Evolutionary conservation across 2,888 invertebrate species (phyloP).

Genomic region (Odontocolon sp.): DNA sequence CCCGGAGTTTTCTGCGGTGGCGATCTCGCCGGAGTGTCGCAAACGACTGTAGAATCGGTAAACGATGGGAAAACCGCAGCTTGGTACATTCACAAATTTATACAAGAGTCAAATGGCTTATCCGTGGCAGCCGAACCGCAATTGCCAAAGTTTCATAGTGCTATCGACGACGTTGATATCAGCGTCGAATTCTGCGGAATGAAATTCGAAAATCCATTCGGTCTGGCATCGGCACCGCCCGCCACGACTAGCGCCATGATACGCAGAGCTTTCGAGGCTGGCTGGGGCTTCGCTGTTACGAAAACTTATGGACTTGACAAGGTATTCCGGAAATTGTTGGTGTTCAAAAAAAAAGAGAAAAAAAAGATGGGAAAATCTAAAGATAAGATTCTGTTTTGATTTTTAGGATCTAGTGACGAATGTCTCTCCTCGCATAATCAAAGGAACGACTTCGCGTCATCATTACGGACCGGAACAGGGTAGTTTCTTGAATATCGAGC

Average conservation of each 20-base stretch:
- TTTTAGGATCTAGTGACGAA: constrained; percentile 96
- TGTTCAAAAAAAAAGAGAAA: too few species aligned
- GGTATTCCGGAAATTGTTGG: constrained; percentile 81
- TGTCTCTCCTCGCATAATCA: constrained; percentile 97
- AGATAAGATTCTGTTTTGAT: constrained; percentile 24
- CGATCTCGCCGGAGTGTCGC: constrained; percentile 95
- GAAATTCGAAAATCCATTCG: constrained; percentile 97
- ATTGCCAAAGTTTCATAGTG: constrained; percentile 95
- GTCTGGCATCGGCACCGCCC: constrained; percentile 98
- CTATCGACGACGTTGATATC: constrained; percentile 96
- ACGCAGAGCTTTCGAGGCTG: constrained; percentile 95
- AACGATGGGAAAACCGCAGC: constrained; percentile 99
- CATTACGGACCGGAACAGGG: constrained; percentile 97
- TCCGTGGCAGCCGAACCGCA: constrained; percentile 86
- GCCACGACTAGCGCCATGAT: constrained; percentile 98
- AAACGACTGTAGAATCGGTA: constrained; percentile 98
- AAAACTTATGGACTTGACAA: constrained; percentile 98
- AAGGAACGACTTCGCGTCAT: constrained; percentile 96
- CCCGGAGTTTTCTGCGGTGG: constrained; percentile 96
- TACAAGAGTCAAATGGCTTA: constrained; percentile 85
- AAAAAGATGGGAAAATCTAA: too few species aligned
- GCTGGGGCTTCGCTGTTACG: constrained; percentile 99
- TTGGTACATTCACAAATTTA: constrained; percentile 95
- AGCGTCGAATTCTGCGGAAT: constrained; percentile 96
- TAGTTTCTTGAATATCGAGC: constrained; percentile 97